Conservation (phyloP, 2,888 invertebrate species). For the Phengaris arion region DNA sequence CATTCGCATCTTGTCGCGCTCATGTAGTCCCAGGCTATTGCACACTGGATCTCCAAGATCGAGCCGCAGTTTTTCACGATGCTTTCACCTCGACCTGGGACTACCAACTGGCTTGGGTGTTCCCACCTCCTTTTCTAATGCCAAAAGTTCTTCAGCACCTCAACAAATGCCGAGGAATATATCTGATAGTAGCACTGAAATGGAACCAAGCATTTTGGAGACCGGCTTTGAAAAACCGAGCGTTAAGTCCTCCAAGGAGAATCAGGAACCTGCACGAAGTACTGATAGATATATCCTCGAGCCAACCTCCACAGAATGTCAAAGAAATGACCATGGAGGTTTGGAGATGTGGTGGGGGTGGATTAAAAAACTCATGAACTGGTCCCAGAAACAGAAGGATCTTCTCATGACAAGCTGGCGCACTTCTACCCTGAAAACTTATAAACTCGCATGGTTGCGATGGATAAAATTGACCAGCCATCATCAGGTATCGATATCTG, state of each 20-base stretch:
- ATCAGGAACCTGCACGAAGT: constrained; percentile 1
- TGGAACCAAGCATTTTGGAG: constrained; percentile 32
- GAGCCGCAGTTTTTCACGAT: constrained; percentile 36
- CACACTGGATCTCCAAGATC: constrained; percentile 33
- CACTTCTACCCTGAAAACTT: too few relatives aligned
- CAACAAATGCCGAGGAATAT: constrained; percentile 31
- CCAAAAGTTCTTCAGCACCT: constrained; percentile 38
- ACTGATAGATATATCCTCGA: not conserved
- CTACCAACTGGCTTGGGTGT: too few relatives aligned
- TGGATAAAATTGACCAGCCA: constrained; percentile 9
- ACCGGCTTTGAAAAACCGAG: not conserved
- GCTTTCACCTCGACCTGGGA: too few relatives aligned
- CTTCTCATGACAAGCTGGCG: not conserved
- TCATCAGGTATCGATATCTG: not conserved
- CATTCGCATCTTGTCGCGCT: constrained; percentile 41
- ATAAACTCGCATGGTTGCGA: too few relatives aligned
- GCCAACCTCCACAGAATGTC: not conserved
- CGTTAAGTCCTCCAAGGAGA: not conserved
- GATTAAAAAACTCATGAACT: not conserved
- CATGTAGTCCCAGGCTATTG: constrained; percentile 37
- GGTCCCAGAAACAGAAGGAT: not conserved
- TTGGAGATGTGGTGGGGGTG: constrained; percentile 24
- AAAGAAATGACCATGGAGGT: constrained; percentile 4
- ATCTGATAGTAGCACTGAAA: constrained; percentile 32
- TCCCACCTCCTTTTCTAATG: constrained; percentile 40